Evolutionary conservation across 2,888 invertebrate genomes (phyloP), one percentile per base, ranked within the genome.

Genomic region (Peribatodes rhomboidaria): DNA sequence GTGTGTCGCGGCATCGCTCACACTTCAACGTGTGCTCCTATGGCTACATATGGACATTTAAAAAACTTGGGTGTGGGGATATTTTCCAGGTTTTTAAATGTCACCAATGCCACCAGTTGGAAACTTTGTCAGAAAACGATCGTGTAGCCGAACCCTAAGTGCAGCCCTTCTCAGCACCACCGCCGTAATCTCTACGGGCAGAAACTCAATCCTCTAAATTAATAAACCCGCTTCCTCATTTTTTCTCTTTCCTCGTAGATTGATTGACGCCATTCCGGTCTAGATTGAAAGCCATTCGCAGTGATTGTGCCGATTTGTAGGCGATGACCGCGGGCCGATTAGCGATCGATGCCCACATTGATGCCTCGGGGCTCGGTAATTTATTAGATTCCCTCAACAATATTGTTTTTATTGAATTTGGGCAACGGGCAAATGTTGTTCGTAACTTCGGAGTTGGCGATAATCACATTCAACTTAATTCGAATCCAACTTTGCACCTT

Each of bases 221-320:
- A 55, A 55, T 55, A 55, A 55, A 20, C 55, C 55, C 44, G 27
- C 20, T 55, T 46, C 22, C 44, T 44, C 33, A 44, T 55, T 53
- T 55, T 41, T 55, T 55, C 50, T 50, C 35, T 13, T 60, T 44
- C 37, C 50, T 46, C 46, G 31, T 31, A 57, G 47, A 58, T 54
- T 60, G 59, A 65, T 65, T 35, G 59, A 56, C 49, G 27, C 65
- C 52, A 65, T 60, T 44, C 39, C 41, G 27, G 27, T 27, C 61
- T 53, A 59, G 59, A 65, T 70, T 71, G 69, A 68, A 61, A 69
- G 49, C 65, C 52, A 68, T 58, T 61, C 42, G 55, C 56, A 50
- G 57, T 71, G 70, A 79, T 76, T 72, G 66, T 70, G 31, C 50
- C 58, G 70, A 79, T 79, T 79, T 76, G 71, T 75, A 70, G 57